Conservation (phyloP, 2,113 vertebrate genomes). For the Phrynosoma platyrhinos region DNA sequence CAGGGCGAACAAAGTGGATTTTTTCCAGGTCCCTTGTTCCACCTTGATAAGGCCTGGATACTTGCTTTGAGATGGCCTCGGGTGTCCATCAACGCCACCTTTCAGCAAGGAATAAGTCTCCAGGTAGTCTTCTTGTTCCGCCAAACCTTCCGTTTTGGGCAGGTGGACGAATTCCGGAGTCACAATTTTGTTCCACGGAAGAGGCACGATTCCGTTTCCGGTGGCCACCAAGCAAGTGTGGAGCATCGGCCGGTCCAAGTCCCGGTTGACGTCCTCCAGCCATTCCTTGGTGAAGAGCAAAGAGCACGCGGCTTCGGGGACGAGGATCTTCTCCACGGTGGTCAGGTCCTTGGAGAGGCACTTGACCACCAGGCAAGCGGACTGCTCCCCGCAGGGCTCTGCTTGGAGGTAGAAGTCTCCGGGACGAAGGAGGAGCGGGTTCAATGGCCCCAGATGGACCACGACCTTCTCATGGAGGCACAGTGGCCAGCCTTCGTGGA, state of each 20-base stretch:
- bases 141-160: conserved; percentile 51
- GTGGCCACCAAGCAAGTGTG: conserved; percentile 85
- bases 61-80: conserved; percentile 67
- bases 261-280: conserved; percentile 82
- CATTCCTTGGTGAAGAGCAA: conserved; percentile 85
- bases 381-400: conserved; percentile 80
- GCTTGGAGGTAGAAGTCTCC: conserved; percentile 92
- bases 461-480: conserved; percentile 86
- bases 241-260: conserved; percentile 74
- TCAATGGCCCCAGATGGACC: conserved; percentile 84
- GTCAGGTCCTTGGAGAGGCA: conserved; percentile 83
- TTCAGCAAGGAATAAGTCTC: neutral
- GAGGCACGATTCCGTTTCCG: conserved; percentile 78
- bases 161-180: conserved; percentile 82
- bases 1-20: conserved; percentile 65
- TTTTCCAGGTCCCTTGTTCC: conserved; percentile 65
- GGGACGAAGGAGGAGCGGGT: conserved; percentile 81
- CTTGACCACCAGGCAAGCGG: conserved; percentile 82
- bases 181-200: conserved; percentile 85
- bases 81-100: conserved; percentile 71
- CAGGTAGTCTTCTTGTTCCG: conserved; percentile 8
- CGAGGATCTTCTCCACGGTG: conserved; percentile 78
- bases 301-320: conserved; percentile 78
- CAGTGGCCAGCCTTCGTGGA: conserved; percentile 92
- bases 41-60: conserved; percentile 77